These are phyloP conservation scores for Drosophila oshimai DNA, from an alignment of 1,140 invertebrate genomes.

Conservation along the genomic window DNA sequence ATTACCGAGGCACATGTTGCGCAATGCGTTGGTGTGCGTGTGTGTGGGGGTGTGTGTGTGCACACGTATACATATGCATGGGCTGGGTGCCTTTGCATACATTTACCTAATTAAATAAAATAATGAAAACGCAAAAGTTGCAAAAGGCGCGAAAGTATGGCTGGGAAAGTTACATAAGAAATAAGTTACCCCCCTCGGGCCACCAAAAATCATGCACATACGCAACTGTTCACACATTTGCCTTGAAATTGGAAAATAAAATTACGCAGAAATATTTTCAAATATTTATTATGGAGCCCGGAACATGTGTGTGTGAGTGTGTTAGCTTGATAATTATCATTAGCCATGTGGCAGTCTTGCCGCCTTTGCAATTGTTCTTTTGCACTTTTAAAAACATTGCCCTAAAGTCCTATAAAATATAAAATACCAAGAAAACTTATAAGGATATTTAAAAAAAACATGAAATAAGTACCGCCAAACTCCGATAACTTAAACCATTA, in stretches of 20 bases:
- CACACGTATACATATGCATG: not conserved
- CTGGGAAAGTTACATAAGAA: slow-evolving; percentile 35
- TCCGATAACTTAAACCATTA: too few relatives aligned
- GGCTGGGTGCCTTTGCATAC: slow-evolving; percentile 64
- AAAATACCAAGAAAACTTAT: not conserved
- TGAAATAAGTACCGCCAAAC: too few relatives aligned
- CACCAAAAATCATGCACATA: slow-evolving; percentile 6
- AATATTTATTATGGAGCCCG: slow-evolving; percentile 52
- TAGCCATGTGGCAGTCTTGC: slow-evolving; percentile 50
- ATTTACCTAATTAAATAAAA: slow-evolving; percentile 81
- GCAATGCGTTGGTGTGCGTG: slow-evolving; percentile 1
- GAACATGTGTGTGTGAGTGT: slow-evolving; percentile 12
- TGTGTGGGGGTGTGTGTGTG: not conserved
- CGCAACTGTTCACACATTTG: slow-evolving; percentile 52
- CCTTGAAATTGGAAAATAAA: slow-evolving; percentile 62
- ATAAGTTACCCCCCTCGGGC: not conserved
- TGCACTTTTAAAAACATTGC: not conserved
- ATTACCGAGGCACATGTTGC: slow-evolving; percentile 76
- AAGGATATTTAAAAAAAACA: not conserved
- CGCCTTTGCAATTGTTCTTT: slow-evolving; percentile 7
- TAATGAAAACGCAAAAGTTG: slow-evolving; percentile 77
- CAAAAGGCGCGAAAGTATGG: slow-evolving; percentile 58
- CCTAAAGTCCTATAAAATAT: not conserved
- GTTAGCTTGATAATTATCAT: slow-evolving; percentile 68
- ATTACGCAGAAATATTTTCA: slow-evolving; percentile 59